phyloP scores from a whole-genome alignment of 64 coral and sea anemone genomes.

The Montipora sp. region DNA sequence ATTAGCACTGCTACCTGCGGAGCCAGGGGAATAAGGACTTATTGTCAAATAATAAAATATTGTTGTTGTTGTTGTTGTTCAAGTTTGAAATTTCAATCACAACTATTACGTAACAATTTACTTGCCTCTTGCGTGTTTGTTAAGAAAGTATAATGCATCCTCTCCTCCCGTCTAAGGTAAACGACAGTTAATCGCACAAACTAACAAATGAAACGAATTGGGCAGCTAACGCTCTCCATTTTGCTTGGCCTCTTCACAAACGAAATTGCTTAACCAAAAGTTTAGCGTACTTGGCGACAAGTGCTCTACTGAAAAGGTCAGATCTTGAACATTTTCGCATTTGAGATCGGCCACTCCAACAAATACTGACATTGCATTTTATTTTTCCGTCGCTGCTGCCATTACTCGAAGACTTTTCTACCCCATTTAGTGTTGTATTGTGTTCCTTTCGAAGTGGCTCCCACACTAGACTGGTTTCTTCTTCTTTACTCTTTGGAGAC shows the following conservation, averaged over 20 bases:
- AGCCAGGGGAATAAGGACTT: no score
- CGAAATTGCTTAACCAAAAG: constrained; percentile 1
- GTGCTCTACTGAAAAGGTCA: constrained; percentile 11
- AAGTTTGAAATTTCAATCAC: no score
- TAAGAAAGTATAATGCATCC: no score
- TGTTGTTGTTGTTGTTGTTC: no score
- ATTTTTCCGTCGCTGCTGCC: constrained; percentile 3
- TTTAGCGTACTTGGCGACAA: constrained; percentile 15
- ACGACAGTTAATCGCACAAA: constrained; percentile 9
- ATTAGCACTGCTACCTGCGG: no score
- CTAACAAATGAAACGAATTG: neutral
- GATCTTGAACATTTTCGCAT: constrained; percentile 21
- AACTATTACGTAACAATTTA: no score
- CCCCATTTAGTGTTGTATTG: constrained; percentile 10
- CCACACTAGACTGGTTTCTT: no score
- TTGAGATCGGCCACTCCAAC: neutral
- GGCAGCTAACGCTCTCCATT: constrained; percentile 37
- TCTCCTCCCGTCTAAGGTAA: neutral
- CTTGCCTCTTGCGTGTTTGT: no score
- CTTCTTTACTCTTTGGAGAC: no score
- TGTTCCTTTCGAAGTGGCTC: no score
- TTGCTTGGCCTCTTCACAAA: constrained; percentile 31
- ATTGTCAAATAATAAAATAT: no score
- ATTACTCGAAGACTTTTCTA: constrained; percentile 8
- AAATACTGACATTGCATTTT: neutral